A percentile compares a stretch with the other conserved stretches of the same genome.
These are phyloP conservation scores for Brachypodius melanocephalos DNA, from an alignment of 2,113 vertebrate species.

Conservation along the genomic window DNA sequence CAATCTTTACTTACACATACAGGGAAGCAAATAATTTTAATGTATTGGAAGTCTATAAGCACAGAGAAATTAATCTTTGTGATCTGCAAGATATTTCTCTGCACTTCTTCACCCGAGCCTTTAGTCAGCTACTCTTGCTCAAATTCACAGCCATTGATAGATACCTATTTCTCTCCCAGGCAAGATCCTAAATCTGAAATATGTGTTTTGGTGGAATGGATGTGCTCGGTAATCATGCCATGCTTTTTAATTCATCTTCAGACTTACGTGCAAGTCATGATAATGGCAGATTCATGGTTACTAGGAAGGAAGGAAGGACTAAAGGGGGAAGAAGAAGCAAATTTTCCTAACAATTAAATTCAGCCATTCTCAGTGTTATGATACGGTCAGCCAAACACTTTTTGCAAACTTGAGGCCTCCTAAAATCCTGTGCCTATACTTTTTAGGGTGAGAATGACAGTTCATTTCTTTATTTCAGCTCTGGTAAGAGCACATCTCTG, in stretches of 20 bases:
- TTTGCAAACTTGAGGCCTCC: not conserved
- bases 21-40: slow-evolving; percentile 24
- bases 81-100: slow-evolving; percentile 3
- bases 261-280: not conserved
- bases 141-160: slow-evolving; percentile 11
- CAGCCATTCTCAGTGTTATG: not conserved
- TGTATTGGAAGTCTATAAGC: not conserved
- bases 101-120: not conserved
- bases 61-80: not conserved
- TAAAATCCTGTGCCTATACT: not conserved
- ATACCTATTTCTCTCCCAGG: slow-evolving; percentile 5
- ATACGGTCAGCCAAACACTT: not conserved
- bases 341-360: not conserved
- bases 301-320: not conserved
- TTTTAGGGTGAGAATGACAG: not conserved
- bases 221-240: slow-evolving; percentile 4
- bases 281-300: not conserved
- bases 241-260: not conserved
- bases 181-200: slow-evolving; percentile 32
- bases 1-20: not conserved
- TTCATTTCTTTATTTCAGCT: not conserved
- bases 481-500: not conserved
- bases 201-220: not conserved
- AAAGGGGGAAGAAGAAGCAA: not conserved
- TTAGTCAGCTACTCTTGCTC: slow-evolving; percentile 29